A percentile compares a stretch with the other conserved stretches of the same genome.
phyloP scores from a whole-genome alignment of 2,888 invertebrate species.

The Chydorus sphaericus region DNA sequence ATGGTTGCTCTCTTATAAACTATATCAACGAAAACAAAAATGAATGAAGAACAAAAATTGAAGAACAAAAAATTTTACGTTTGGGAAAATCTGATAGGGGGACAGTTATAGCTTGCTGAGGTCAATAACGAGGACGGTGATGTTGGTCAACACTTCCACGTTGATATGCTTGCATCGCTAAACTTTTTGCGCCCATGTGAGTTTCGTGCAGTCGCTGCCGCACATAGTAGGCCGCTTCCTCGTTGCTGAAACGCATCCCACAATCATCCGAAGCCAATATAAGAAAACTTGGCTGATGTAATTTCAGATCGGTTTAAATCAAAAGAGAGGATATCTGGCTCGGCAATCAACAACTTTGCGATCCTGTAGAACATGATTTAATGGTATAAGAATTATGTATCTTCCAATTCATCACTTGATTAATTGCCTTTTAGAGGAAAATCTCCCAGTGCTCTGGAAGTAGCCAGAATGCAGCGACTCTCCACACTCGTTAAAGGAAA shows the following conservation, averaged over 20 bases:
- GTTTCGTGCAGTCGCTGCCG: slow-evolving; percentile 71
- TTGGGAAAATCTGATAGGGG: no score
- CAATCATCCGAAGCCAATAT: slow-evolving; percentile 89
- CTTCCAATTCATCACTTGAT: not conserved
- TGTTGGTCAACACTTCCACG: slow-evolving; percentile 89
- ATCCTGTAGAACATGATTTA: slow-evolving; percentile 33
- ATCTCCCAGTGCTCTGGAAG: slow-evolving; percentile 86
- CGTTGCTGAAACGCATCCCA: slow-evolving; percentile 91
- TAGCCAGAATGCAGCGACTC: slow-evolving; percentile 91
- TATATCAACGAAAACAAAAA: no score
- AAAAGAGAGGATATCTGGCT: slow-evolving; percentile 86
- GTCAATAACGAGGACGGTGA: slow-evolving; percentile 80
- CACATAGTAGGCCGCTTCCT: slow-evolving; percentile 80
- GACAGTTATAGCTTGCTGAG: slow-evolving; percentile 32
- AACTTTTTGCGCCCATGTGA: slow-evolving; percentile 78
- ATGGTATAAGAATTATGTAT: not conserved
- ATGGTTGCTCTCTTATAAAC: no score
- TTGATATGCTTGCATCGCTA: slow-evolving; percentile 78
- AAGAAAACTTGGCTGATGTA: slow-evolving; percentile 72
- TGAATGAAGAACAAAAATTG: no score
- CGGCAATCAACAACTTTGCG: slow-evolving; percentile 84
- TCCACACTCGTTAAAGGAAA: slow-evolving; percentile 89
- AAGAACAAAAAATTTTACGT: no score
- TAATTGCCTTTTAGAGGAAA: slow-evolving; percentile 73
- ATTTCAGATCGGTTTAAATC: slow-evolving; percentile 66